phyloP scores from a whole-genome alignment of 2,888 invertebrate species.

The Nomada ferruginata region DNA sequence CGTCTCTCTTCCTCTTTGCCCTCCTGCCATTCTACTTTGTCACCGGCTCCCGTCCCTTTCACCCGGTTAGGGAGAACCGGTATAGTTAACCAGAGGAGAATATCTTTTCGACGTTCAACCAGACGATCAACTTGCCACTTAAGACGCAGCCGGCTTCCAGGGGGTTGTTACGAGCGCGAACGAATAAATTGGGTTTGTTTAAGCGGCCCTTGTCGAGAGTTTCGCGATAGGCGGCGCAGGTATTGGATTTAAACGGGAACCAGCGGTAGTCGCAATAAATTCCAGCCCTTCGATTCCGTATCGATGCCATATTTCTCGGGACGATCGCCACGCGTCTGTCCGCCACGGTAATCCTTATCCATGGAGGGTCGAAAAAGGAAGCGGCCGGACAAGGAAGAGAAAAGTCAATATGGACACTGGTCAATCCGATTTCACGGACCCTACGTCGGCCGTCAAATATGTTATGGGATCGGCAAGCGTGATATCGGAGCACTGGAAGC shows the following conservation, averaged over 20 bases:
- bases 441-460: constrained; percentile 79
- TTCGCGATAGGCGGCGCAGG: neutral
- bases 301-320: constrained; percentile 42
- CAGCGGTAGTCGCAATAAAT: constrained; percentile 16
- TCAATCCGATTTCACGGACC: constrained; percentile 82
- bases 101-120: constrained; percentile 61
- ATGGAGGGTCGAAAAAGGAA: constrained; percentile 44
- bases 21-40: neutral
- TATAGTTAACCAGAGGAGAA: constrained; percentile 57
- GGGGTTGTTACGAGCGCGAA: constrained; percentile 27
- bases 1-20: constrained; percentile 6
- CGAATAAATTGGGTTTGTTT: constrained; percentile 44
- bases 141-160: constrained; percentile 48
- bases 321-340: constrained; percentile 54
- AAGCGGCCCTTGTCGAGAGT: constrained; percentile 5
- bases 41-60: neutral
- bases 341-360: constrained; percentile 62
- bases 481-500: constrained; percentile 67
- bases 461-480: constrained; percentile 78
- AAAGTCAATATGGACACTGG: constrained; percentile 80
- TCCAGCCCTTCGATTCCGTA: constrained; percentile 26
- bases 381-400: constrained; percentile 51
- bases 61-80: neutral
- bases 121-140: constrained; percentile 62
- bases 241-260: neutral